Base-by-base conservation (phyloP, 2,888 invertebrate species). In the Lasioglossum malachurum region DNA sequence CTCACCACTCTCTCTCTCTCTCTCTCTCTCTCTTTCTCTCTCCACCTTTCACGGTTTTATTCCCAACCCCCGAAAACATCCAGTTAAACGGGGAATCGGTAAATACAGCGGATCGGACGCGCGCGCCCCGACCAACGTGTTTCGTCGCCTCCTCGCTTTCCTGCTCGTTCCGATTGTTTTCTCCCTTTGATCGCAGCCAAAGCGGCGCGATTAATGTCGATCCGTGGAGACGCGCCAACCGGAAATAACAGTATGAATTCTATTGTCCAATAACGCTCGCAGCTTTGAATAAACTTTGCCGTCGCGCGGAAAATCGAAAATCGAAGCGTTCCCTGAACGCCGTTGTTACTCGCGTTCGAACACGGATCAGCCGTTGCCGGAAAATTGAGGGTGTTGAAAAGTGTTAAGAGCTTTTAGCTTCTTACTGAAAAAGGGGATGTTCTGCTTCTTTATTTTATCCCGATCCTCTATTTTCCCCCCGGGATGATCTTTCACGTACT, bases 21-120 rank as follows among this genome's bases (percentile, higher is more conserved):
- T 23, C 8, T 53, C 23, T 23, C 8, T 53, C 23, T 23, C 8
- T n/a, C 8, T 49, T 2, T 23, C 49, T 49, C 49, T 53, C 23
- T 23, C 8, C 23, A 8, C 53, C 53, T 23, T 53, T 23, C 53
- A 5, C 67, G 41, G 49, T 78, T 85, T 73, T 57, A 72, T 23
- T 64, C 46, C 71, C 60, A 12, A 12, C 44, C 84, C 23, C 46
- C 60, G 75, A 82, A 88, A 88, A 83, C 82, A 74, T 85, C 76
- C 87, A 73, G 87, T 80, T 87, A 85, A 88, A 85, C 83, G 83
- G 60, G 75, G 77, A 84, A 88, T 85, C 90, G 90, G 78, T 79
- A 80, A 88, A 87, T 82, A 83, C 71, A 46, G 80, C 73, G 44
- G 19, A 72, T 67, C 76, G 82, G 27, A 46, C 82, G 44, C 38